Evolutionary conservation across 1,140 invertebrate genomes (phyloP).

Genomic region (Hycleus phaleratus): DNA sequence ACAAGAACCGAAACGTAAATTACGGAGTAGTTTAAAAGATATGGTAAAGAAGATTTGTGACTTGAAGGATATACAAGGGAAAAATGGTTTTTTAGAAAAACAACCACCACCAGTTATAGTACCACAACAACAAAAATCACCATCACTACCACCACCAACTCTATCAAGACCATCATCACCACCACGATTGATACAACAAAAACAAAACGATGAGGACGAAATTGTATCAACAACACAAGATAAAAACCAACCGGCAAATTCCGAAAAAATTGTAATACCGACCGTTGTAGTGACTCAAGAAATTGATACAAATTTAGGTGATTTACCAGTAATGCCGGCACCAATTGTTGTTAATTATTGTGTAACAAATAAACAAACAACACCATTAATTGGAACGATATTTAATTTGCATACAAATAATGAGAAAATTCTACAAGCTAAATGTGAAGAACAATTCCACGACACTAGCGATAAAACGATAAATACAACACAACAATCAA

Average conservation of each 20-base stretch:
- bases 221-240: too few relatives aligned
- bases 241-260: too few relatives aligned
- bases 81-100: neutral
- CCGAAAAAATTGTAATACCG: conserved; percentile 9
- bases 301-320: neutral
- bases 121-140: neutral
- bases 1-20: neutral
- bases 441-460: conserved; percentile 11
- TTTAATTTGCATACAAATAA: conserved; percentile 24
- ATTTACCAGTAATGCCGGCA: neutral
- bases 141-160: too few relatives aligned
- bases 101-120: too few relatives aligned
- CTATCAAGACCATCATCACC: too few relatives aligned
- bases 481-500: too few relatives aligned
- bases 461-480: neutral
- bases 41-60: too few relatives aligned
- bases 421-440: conserved; percentile 26
- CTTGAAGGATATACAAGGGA: neutral
- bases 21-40: too few relatives aligned
- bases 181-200: neutral
- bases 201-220: neutral
- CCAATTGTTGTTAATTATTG: neutral
- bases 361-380: conserved; percentile 7
- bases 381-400: conserved; percentile 22
- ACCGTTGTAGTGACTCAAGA: neutral